These are phyloP conservation scores for Pandion haliaetus DNA, from an alignment of 2,113 vertebrate species.

Conservation along the genomic window DNA sequence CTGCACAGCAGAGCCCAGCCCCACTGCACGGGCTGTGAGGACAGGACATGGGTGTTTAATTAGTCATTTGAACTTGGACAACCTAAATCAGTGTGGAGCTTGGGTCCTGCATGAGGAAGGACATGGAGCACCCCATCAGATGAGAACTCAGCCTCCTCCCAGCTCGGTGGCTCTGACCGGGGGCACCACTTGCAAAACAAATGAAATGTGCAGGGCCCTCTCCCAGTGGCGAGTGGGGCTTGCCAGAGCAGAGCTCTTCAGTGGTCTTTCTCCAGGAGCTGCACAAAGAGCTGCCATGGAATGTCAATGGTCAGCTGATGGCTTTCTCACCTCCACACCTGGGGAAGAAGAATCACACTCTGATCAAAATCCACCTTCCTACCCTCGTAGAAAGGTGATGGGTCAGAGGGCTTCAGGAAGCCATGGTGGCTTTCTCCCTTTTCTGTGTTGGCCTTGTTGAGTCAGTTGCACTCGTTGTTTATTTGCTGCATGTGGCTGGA, in stretches of 20 bases:
- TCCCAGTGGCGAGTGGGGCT: background rate
- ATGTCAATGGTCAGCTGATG: fast-evolving
- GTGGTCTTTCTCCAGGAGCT: background rate
- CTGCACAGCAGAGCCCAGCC: background rate
- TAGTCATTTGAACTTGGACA: background rate
- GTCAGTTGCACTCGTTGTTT: background rate
- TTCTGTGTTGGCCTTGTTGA: background rate
- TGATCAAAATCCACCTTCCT: background rate
- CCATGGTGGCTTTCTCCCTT: background rate
- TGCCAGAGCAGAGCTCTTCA: background rate
- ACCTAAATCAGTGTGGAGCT: background rate
- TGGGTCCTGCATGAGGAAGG: background rate
- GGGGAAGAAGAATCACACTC: background rate
- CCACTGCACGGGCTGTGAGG: fast-evolving
- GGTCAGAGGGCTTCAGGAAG: background rate
- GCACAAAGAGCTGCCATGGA: fast-evolving
- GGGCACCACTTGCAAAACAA: background rate
- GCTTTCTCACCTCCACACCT: background rate
- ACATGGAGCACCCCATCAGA: background rate
- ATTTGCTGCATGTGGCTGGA: background rate
- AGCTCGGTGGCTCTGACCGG: background rate
- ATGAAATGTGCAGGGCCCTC: background rate
- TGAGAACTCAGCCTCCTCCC: background rate
- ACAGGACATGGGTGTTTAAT: background rate
- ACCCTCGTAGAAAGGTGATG: background rate